Evolutionary conservation across 92 coral and sea anemone species (phyloP).

Genomic region (Scolanthus callimorphus): DNA sequence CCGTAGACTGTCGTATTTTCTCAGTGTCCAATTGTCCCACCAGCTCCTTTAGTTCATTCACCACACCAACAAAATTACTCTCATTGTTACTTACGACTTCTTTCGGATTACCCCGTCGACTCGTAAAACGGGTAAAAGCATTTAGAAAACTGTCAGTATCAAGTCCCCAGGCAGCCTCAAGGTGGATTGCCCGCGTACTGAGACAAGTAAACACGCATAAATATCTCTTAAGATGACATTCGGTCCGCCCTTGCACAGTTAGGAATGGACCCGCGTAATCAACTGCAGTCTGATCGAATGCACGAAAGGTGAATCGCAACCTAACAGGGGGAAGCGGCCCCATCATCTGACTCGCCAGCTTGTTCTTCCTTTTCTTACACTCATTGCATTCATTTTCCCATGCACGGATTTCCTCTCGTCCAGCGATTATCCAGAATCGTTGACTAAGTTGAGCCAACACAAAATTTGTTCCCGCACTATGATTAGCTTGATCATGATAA

Average conservation of each 20-base stretch:
- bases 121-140: slow-evolving; percentile 45
- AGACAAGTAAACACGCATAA: slow-evolving; percentile 62
- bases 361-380: slow-evolving; percentile 30
- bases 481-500: slow-evolving; percentile 47
- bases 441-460: slow-evolving; percentile 42
- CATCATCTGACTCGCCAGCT: slow-evolving; percentile 52
- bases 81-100: slow-evolving; percentile 42
- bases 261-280: slow-evolving; percentile 51
- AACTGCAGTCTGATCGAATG: slow-evolving; percentile 56
- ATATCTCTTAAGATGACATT: slow-evolving; percentile 45
- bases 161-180: slow-evolving; percentile 60
- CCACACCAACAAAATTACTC: slow-evolving; percentile 50
- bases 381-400: slow-evolving; percentile 38
- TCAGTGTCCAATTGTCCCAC: slow-evolving; percentile 39
- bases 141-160: slow-evolving; percentile 57
- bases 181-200: slow-evolving; percentile 56
- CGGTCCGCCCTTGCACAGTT: slow-evolving; percentile 56
- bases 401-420: slow-evolving; percentile 51
- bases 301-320: slow-evolving; percentile 47
- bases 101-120: slow-evolving; percentile 45
- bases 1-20: slow-evolving; percentile 38
- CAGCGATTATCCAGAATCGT: slow-evolving; percentile 42
- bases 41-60: slow-evolving; percentile 34
- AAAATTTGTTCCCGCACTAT: slow-evolving; percentile 50
- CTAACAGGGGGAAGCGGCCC: slow-evolving; percentile 46